phyloP scores from a whole-genome alignment of 2,797 vertebrate species.

The Brachymystax lenok region DNA sequence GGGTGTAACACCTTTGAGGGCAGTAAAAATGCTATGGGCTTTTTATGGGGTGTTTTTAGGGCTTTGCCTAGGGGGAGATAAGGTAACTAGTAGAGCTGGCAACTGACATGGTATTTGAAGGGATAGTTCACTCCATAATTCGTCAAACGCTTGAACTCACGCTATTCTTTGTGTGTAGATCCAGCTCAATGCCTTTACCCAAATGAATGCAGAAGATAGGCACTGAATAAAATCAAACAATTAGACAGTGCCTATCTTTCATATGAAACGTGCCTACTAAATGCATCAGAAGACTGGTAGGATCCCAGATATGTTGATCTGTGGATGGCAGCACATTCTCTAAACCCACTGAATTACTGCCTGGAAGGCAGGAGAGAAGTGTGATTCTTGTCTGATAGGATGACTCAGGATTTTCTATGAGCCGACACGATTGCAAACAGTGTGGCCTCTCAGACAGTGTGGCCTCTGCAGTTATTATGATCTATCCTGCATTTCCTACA shows the following conservation, averaged over 20 bases:
- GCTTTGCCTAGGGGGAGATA: conserved; percentile 39
- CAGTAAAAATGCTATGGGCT: conserved; percentile 42
- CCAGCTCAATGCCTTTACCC: too few species aligned
- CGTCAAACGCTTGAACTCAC: background rate
- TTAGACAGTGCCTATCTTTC: background rate
- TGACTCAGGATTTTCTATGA: conserved; percentile 50
- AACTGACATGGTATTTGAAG: conserved; percentile 41
- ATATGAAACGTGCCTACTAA: background rate
- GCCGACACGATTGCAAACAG: conserved; percentile 32
- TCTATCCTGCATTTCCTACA: background rate
- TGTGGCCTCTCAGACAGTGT: background rate
- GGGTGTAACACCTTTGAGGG: conserved; percentile 14
- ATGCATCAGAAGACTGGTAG: background rate
- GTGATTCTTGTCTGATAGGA: conserved; percentile 38
- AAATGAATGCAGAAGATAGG: background rate
- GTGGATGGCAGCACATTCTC: conserved; percentile 17
- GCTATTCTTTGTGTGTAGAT: conserved; percentile 13
- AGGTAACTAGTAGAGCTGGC: conserved; percentile 47
- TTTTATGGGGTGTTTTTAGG: conserved; percentile 53
- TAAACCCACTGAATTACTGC: conserved; percentile 22
- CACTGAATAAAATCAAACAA: background rate
- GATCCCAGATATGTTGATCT: conserved; percentile 3
- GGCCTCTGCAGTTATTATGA: background rate
- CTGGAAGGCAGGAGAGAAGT: conserved; percentile 45
- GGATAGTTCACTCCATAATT: background rate